Evolutionary conservation across 2,113 vertebrate species (phyloP).

Genomic region (Gasterosteus nipponicus): DNA sequence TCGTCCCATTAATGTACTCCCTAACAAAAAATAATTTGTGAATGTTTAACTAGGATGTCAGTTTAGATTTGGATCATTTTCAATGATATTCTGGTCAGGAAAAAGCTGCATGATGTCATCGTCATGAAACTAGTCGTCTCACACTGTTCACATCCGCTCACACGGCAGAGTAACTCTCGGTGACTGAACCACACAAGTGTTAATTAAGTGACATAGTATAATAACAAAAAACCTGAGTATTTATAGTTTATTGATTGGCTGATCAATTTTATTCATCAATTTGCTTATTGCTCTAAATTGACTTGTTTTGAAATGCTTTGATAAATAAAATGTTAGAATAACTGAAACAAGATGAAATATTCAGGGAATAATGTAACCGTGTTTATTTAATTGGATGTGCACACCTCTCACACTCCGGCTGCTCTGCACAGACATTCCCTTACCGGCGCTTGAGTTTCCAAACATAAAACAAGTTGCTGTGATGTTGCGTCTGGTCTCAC

Average conservation of each 20-base stretch:
- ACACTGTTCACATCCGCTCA: slow-evolving; percentile 43
- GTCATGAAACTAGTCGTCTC: slow-evolving; percentile 28
- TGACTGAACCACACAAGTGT: not conserved
- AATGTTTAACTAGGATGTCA: too few relatives aligned
- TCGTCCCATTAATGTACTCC: not conserved
- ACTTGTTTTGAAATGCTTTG: not conserved
- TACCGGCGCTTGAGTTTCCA: not conserved
- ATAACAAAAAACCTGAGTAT: too few relatives aligned
- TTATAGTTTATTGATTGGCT: not conserved
- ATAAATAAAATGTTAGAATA: not conserved
- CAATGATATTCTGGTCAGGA: not conserved
- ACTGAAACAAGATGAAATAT: not conserved
- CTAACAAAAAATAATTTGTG: not conserved
- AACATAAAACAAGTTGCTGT: not conserved
- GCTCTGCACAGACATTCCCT: not conserved
- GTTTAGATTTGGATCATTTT: not conserved
- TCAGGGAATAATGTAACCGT: not conserved
- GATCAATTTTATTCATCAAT: not conserved
- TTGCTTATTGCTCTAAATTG: not conserved
- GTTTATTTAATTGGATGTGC: too few relatives aligned
- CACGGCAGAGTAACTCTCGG: slow-evolving; percentile 22
- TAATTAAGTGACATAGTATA: not conserved
- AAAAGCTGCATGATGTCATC: not conserved
- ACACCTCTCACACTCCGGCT: not conserved
- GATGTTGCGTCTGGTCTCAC: slow-evolving; percentile 16